These are phyloP conservation scores for Metaphire vulgaris DNA, from an alignment of 1,140 invertebrate genomes.

Conservation along the genomic window DNA sequence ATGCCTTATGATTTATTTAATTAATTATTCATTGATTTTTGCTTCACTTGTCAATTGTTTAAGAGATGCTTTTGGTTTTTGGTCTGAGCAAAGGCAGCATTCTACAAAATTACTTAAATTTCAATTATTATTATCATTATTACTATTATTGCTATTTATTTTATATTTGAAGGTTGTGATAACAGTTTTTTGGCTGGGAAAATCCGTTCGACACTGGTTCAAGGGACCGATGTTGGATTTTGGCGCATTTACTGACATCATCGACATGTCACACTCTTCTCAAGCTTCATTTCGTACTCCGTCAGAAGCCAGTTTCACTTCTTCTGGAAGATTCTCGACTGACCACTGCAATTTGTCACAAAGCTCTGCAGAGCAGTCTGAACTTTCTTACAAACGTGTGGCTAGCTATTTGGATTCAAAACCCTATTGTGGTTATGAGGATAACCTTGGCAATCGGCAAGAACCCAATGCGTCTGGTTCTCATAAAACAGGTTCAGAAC, in stretches of 20 bases:
- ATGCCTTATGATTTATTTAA: too few species aligned
- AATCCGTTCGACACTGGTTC: background rate
- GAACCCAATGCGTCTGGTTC: too few species aligned
- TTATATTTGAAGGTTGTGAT: background rate
- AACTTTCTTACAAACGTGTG: background rate
- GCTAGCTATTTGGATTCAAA: background rate
- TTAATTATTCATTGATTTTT: too few species aligned
- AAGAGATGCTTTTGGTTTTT: too few species aligned
- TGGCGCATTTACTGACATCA: background rate
- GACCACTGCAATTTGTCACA: background rate
- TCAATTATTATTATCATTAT: too few species aligned
- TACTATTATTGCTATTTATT: too few species aligned
- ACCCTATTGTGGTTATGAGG: background rate
- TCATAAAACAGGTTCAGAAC: too few species aligned
- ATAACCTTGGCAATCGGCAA: background rate
- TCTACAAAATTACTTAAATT: too few species aligned
- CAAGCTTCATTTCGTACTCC: background rate
- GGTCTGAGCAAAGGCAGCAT: too few species aligned
- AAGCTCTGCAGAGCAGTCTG: background rate
- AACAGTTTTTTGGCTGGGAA: background rate
- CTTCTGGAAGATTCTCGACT: background rate
- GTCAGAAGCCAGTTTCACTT: background rate
- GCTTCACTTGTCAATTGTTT: too few species aligned
- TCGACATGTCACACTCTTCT: background rate
- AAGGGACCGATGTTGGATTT: background rate